Base-by-base conservation (phyloP, 2,797 vertebrate species). In the Callimico goeldii region DNA sequence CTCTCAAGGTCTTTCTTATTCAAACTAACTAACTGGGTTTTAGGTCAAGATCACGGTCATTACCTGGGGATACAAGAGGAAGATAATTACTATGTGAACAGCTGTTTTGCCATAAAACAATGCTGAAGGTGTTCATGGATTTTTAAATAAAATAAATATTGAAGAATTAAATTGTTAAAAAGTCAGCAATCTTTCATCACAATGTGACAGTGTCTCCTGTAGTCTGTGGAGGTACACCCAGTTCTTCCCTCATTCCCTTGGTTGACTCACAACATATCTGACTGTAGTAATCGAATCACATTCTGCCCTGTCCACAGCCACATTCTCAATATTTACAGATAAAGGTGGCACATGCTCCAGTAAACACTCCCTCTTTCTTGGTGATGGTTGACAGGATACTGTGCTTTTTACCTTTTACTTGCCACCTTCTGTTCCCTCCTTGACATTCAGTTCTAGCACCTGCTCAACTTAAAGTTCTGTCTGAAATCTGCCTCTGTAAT, bases 141-240 rank as follows among this genome's bases (percentile, higher is more conserved):
- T 79, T 94, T 92, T 5, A 96, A 77, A 88, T 70, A 67, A 88
- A 93, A 82, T 64, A 58, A 15, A n/a, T 26, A 64, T n/a, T 64
- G 33, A 48, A 88, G 89, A 92, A 55, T 88, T 48, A 67, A n/a
- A 64, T 64, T 64, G 61, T n/a, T n/a, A 33, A 72, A 73, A 61
- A 26, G 41, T 48, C 75, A 79, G 7, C 39, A 7, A 5, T 61
- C 79, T 82, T 67, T 50, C 50, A 79, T 46, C 28, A 72, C 43
- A 46, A 26, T 24, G 5, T 77, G 28, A 82, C 26, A 4, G 7
- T 28, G 52, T 79, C 48, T 87, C 33, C 36, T 33, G 10, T 22
- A 10, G 19, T 81, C 83, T 70, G 10, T 10, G 19, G 67, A 81
- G 58, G 30, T 46, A 70, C 1, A 2, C 39, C 41, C 33, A 73